Percentiles rank a stretch among this genome's conserved stretches.
These are phyloP conservation scores for Synchiropus splendidus DNA, from an alignment of 2,113 vertebrate genomes.

Conservation along the genomic window DNA sequence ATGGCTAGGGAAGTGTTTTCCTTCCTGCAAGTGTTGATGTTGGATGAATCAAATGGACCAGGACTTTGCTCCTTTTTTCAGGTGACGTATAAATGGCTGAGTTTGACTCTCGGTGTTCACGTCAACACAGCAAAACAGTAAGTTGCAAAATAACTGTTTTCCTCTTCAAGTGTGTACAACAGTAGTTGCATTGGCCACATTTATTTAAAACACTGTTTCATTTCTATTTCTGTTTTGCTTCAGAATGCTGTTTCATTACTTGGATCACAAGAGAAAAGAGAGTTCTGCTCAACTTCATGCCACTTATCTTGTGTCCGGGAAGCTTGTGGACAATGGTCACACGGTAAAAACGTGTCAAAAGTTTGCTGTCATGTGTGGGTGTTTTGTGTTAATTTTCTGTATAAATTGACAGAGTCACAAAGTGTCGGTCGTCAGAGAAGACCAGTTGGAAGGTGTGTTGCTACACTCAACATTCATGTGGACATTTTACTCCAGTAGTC, in stretches of 20 bases:
- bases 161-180: neutral
- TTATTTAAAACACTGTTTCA: neutral
- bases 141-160: constrained; percentile 44
- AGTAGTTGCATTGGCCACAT: too few relatives aligned
- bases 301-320: constrained; percentile 86
- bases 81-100: constrained; percentile 98
- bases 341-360: constrained; percentile 55
- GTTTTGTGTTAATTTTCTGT: neutral
- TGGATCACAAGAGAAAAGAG: constrained; percentile 87
- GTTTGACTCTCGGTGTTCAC: constrained; percentile 86
- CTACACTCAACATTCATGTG: neutral
- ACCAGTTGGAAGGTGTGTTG: constrained; percentile 79
- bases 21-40: too few relatives aligned
- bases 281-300: constrained; percentile 79
- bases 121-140: constrained; percentile 89
- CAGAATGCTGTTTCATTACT: constrained; percentile 92
- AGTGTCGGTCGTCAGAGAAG: constrained; percentile 90
- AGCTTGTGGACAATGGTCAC: constrained; percentile 72
- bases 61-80: too few relatives aligned
- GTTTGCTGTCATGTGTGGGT: neutral
- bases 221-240: neutral
- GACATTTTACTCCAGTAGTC: neutral
- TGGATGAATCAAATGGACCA: too few relatives aligned
- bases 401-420: constrained; percentile 76
- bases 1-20: too few relatives aligned